Evolutionary conservation across 2,797 vertebrate genomes (phyloP).

Genomic region (Scyliorhinus canicula): DNA sequence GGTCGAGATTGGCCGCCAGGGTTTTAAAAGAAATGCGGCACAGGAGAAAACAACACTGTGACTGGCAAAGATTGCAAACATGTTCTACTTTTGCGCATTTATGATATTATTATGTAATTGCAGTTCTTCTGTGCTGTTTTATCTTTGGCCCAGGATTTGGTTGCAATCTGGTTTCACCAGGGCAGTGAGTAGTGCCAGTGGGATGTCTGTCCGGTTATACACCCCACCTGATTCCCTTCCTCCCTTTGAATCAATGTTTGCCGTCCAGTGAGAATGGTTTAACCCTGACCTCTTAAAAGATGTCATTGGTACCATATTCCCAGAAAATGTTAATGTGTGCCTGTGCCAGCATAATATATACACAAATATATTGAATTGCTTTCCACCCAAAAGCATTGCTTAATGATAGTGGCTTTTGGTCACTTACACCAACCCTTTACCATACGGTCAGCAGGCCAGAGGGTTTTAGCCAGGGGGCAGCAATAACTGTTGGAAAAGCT

Average conservation of each 20-base stretch:
- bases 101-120: not conserved
- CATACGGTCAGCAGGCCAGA: not conserved
- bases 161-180: not conserved
- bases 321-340: not conserved
- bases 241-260: not conserved
- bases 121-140: not conserved
- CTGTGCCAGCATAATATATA: not conserved
- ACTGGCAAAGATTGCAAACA: not conserved
- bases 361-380: not conserved
- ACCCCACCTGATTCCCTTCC: no score
- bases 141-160: not conserved
- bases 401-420: no score
- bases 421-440: not conserved
- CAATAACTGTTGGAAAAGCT: not conserved
- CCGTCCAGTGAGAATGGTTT: not conserved
- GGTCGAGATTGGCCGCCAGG: not conserved
- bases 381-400: not conserved
- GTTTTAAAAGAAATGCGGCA: not conserved
- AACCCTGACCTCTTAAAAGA: not conserved
- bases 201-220: not conserved
- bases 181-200: not conserved
- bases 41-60: not conserved
- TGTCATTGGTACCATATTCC: not conserved
- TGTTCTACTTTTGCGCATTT: not conserved
- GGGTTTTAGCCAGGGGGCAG: not conserved